A percentile compares a stretch with the other conserved stretches of the same genome.
Evolutionary conservation across 2,797 vertebrate genomes (phyloP).

Genomic region (Harpagifer antarcticus): DNA sequence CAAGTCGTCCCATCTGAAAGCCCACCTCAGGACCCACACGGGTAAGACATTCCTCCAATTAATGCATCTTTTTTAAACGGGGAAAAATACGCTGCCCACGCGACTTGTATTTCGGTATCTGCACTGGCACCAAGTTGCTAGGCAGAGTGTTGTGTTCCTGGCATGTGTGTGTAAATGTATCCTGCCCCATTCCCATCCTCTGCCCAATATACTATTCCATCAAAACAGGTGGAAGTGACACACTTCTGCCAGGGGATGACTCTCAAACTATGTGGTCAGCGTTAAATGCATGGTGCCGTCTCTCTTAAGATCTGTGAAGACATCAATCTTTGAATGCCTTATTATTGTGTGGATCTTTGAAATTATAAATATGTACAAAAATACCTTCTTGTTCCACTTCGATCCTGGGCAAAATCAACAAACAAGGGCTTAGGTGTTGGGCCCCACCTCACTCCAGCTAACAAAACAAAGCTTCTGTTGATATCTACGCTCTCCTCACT

Average conservation of each 20-base stretch:
- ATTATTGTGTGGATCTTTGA: conserved; percentile 17
- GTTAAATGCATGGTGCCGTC: conserved; percentile 53
- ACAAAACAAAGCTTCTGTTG: conserved; percentile 75
- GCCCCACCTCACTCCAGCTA: conserved; percentile 74
- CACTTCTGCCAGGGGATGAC: conserved; percentile 80
- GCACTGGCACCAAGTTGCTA: conserved; percentile 80
- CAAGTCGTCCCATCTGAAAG: conserved; percentile 99
- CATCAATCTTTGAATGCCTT: conserved; percentile 30
- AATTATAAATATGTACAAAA: conserved; percentile 37
- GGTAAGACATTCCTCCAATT: conserved; percentile 87
- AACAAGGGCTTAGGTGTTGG: conserved; percentile 72
- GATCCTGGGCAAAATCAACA: conserved; percentile 58
- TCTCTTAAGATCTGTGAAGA: conserved; percentile 44
- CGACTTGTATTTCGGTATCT: conserved; percentile 78
- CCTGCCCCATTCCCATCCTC: conserved; percentile 77
- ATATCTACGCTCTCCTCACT: conserved; percentile 67
- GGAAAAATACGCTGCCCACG: conserved; percentile 40
- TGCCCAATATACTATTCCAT: conserved; percentile 82
- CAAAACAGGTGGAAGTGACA: conserved; percentile 85
- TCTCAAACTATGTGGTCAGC: conserved; percentile 62
- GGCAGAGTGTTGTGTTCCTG: conserved; percentile 84
- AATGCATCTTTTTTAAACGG: conserved; percentile 59
- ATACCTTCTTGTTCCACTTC: conserved; percentile 21
- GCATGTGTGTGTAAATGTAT: conserved; percentile 85
- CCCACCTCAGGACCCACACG: conserved; percentile 99